Base-by-base conservation (phyloP, 2,113 vertebrate genomes). In the Pygoscelis adeliae region DNA sequence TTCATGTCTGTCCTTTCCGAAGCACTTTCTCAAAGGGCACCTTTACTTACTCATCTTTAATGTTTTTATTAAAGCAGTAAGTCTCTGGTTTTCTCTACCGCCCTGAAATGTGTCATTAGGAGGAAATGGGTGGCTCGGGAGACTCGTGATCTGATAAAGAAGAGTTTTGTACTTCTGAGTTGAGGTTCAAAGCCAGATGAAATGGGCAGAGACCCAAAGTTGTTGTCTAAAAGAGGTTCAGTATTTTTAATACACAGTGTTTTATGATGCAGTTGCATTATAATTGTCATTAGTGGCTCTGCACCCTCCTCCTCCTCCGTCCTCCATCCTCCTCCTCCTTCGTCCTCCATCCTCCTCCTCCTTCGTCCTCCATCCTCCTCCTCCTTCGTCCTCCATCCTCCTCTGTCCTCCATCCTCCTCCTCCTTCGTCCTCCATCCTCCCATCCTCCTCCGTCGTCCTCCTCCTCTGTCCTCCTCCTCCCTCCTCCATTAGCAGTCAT, bases 191-290 rank as follows among this genome's bases (percentile, higher is more conserved):
- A 55, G 36, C 53, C 47, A 15, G 40, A 10, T 34, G 16, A 49
- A 44, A 29, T 2, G 61, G 27, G 42, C 32, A 40, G 47, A 38
- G n/a, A 20, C 47, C 30, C 46, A 22, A 26, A n/a, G 20, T 1
- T 50, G 40, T 19, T 15, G 61, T 36, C 74, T 81, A 4, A 42
- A 25, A 36, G 53, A 49, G 27, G 49, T 25, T 42, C 25, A 2
- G 15, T 8, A 12, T 44, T 34, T 53, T 23, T 49, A 27, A 55
- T 14, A 12, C 1, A 1, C n/a, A 6, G 49, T 25, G 47, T 1
- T 59, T 79, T 11, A 12, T 15, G 73, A 17, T 30, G 50, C 36
- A 17, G 18, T n/a, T 66, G 5, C 36, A 1, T 46, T 59, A 5
- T 13, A 26, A 30, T 18, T 40, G 74, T 34, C 38, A 10, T 25